phyloP scores from a whole-genome alignment of 2,113 vertebrate genomes.

The Psammodynastes pulverulentus region DNA sequence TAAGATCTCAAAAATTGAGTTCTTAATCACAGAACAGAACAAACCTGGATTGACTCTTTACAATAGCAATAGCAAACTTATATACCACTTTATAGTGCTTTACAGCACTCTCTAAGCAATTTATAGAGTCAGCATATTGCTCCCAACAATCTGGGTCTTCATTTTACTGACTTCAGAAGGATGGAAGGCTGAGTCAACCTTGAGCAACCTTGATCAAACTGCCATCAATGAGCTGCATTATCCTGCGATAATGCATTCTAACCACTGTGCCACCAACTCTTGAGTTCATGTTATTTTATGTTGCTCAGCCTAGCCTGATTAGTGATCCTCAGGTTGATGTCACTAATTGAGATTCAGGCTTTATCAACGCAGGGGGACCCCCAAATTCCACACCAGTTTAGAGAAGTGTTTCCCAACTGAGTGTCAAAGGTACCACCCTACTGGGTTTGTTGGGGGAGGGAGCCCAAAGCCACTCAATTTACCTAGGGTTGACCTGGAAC shows the following conservation, averaged over 20 bases:
- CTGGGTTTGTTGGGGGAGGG: no score
- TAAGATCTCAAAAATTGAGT: background rate
- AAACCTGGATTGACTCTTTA: background rate
- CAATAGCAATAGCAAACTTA: background rate
- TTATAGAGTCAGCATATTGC: background rate
- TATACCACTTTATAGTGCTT: background rate
- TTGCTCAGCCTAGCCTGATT: background rate
- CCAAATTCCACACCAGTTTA: no score
- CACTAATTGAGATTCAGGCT: background rate
- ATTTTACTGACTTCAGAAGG: background rate
- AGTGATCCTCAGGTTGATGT: background rate
- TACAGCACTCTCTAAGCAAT: background rate
- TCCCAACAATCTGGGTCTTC: background rate
- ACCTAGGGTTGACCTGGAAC: no score
- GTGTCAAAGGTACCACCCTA: no score
- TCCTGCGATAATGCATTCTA: background rate
- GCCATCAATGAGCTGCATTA: no score
- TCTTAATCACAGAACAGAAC: background rate
- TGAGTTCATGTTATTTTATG: background rate
- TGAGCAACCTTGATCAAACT: no score
- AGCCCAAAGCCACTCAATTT: no score
- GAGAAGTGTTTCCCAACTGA: no score
- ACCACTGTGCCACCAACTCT: background rate
- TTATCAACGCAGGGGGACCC: background rate
- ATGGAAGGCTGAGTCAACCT: background rate